phyloP scores from a whole-genome alignment of 1,140 invertebrate genomes.

The Drosophila nigromelanica region DNA sequence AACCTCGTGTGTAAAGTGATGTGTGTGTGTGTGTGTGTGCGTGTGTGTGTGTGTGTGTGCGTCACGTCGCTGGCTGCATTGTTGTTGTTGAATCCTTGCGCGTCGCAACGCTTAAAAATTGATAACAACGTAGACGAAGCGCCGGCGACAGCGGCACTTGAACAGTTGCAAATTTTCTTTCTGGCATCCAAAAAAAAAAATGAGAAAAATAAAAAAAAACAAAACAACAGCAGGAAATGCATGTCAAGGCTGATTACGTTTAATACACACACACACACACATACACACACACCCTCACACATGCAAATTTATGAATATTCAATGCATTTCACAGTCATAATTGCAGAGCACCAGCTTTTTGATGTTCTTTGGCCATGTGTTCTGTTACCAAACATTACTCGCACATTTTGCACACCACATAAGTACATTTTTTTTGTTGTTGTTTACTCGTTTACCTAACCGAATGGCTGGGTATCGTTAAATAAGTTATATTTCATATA shows the following conservation, averaged over 20 bases:
- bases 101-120: slow-evolving; percentile 66
- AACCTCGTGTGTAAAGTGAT: slow-evolving; percentile 1
- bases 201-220: neutral
- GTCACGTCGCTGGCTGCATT: slow-evolving; percentile 20
- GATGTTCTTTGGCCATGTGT: slow-evolving; percentile 34
- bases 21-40: neutral
- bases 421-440: slow-evolving; percentile 6
- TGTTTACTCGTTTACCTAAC: neutral
- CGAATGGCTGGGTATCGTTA: neutral
- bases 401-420: slow-evolving; percentile 14
- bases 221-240: slow-evolving; percentile 44
- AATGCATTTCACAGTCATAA: slow-evolving; percentile 76
- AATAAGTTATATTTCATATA: slow-evolving; percentile 15
- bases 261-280: slow-evolving; percentile 31
- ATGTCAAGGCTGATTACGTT: slow-evolving; percentile 71
- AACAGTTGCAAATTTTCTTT: slow-evolving; percentile 48
- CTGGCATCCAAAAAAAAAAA: slow-evolving; percentile 39
- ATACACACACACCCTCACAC: neutral
- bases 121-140: slow-evolving; percentile 51
- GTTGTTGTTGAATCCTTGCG: slow-evolving; percentile 35
- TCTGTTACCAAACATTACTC: slow-evolving; percentile 31
- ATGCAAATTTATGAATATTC: slow-evolving; percentile 70
- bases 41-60: slow-evolving; percentile 20
- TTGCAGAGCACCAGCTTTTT: slow-evolving; percentile 54
- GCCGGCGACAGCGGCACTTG: slow-evolving; percentile 22